Evolutionary conservation across 2,113 vertebrate genomes (phyloP), one percentile per base, ranked within the genome.

Genomic region (Muscicapa adusta): DNA sequence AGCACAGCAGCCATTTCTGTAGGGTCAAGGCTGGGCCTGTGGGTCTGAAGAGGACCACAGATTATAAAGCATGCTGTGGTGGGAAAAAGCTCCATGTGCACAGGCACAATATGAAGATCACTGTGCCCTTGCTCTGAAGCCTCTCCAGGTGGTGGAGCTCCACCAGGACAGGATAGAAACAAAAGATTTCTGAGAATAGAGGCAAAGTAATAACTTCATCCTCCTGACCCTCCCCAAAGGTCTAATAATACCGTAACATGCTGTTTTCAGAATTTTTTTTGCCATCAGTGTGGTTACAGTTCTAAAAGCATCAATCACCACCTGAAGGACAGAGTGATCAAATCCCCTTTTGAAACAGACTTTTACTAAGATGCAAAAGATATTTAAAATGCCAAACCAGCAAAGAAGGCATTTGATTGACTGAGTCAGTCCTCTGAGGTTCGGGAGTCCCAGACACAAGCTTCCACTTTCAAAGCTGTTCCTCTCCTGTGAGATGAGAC

Each of bases 391-490:
- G 73, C 25, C 50, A 91, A 53, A 57, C 12, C 40, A 87, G 68
- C 28, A 65, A 68, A 72, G 43, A 78, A 88, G 56, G 31, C 28
- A 54, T 63, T 74, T 77, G 65, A 84, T 1, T 91, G 80, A 78
- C 60, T 68, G 65, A 89, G 86, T 25, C 47, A 56, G 61, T 66
- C 40, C 68, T 67, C 58, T 61, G 61, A 84, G 57, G n/a, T 78
- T 87, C 76, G 74, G 43, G 60, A 92, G 71, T 66, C 45, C 42
- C 53, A 85, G 76, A 53, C 48, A 85, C 42, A 83, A 65, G 38
- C 51, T 73, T 88, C 38, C 75, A 57, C 70, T 89, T 89, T 85
- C 48, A 87, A 85, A 91, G 87, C 81, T 76, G 47, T 12, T 87
- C 57, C 45, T 54, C 14, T 89, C 58, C 54, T 70, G 25, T 62